Conservation (phyloP, 2,113 vertebrate species). For the Origma solitaria region DNA sequence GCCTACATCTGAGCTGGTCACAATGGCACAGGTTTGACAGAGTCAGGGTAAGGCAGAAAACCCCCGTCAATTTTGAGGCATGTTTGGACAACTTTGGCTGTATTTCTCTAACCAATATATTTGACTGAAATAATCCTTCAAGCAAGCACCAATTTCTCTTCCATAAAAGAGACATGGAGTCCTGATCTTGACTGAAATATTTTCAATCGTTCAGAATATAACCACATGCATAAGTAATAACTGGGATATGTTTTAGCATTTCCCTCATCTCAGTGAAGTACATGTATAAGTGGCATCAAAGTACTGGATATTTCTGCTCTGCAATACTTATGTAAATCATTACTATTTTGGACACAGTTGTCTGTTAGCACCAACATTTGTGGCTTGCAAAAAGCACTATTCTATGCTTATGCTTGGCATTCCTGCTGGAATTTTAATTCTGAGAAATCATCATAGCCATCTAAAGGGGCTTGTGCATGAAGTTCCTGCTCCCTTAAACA, state of each 20-base stretch:
- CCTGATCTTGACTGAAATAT: not conserved
- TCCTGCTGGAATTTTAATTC: not conserved
- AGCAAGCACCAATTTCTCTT: not conserved
- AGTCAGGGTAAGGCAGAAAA: not conserved
- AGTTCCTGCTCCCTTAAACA: not conserved
- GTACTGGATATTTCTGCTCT: not conserved
- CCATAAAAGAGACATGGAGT: not conserved
- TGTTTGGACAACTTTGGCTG: not conserved
- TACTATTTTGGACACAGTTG: not conserved
- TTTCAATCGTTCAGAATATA: not conserved
- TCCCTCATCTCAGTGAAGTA: not conserved
- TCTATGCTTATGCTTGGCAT: not conserved
- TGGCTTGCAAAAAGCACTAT: constrained; percentile 3
- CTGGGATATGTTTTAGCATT: not conserved
- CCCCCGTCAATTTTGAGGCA: not conserved
- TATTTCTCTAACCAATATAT: not conserved
- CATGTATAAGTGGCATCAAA: not conserved
- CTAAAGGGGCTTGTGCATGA: not conserved
- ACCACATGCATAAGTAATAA: not conserved
- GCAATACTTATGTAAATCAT: not conserved
- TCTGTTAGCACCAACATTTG: not conserved
- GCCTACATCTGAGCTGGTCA: not conserved
- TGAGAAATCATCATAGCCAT: not conserved
- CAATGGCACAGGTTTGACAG: not conserved
- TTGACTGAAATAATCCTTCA: not conserved